Evolutionary conservation across 1,140 invertebrate species (phyloP), one percentile per base, ranked within the genome.

Genomic region (Drosophila equinoxialis): DNA sequence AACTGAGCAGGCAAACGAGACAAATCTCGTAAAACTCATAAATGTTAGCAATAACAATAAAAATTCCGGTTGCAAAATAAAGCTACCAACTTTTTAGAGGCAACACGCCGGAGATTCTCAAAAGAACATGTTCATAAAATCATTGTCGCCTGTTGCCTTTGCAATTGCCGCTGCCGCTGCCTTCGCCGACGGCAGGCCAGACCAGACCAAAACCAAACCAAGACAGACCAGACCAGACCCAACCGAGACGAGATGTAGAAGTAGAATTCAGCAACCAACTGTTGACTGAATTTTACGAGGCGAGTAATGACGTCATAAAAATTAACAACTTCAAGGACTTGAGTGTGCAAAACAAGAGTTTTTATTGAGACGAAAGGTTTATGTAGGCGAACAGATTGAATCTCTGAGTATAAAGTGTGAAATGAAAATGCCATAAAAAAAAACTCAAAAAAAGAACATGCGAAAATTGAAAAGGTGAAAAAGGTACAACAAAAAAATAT

Each of bases 281-380:
- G 87, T 91, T 90, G 87, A 89, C 60, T 67, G 75, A 42, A 81
- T 89, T 90, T 90, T 91, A 90, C 87, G 89, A 90, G 77, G 78
- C 89, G 75, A 83, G 80, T 91, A 91, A 90, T 90, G 89, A 87
- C 83, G 81, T 84, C 89, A 90, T 91, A 90, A 90, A 90, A 90
- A 91, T 90, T 90, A 90, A 90, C 85, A 90, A 77, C 86, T 81
- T 77, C 80, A 74, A 77, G 79, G 73, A 33, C 61, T 70, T 64
- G 65, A 60, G 60, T 51, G 65, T 37, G 66, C 60, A 51, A 51
- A 51, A 23, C 17, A 23, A 51, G 68, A 20, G 57, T 59, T 39
- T 35, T 35, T 59, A 51, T 51, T 51, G 45, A 51, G 17, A 51
- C 45, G 45, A 23, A 51, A 51, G 45, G 57, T 58, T 59, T 59